Conservation (phyloP, 1,140 invertebrate genomes). For the Apis laboriosa region DNA sequence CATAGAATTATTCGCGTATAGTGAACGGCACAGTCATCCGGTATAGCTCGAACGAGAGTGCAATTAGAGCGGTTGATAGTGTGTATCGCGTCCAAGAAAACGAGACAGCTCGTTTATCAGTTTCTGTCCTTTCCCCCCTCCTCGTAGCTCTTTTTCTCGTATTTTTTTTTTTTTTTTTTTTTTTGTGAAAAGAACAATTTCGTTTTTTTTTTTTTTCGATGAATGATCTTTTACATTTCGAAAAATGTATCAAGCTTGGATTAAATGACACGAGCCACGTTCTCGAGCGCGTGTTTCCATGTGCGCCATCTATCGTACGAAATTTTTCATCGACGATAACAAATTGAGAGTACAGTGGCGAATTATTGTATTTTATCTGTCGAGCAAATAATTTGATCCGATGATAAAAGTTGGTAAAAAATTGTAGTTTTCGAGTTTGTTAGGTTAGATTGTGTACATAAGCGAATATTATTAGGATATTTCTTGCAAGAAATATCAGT, state of each 20-base stretch:
- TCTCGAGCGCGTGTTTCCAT: not conserved
- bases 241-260: too few species aligned
- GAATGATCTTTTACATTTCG: too few species aligned
- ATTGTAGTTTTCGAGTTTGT: too few species aligned
- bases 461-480: too few species aligned
- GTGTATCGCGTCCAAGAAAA: not conserved
- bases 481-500: too few species aligned
- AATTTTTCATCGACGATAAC: too few species aligned
- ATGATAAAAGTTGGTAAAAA: not conserved
- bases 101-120: not conserved
- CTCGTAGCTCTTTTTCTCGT: not conserved
- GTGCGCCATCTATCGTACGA: too few species aligned
- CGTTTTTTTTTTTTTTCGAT: not conserved
- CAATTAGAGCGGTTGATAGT: constrained; percentile 17
- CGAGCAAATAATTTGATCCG: not conserved
- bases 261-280: not conserved
- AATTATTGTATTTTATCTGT: not conserved
- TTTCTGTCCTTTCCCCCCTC: too few species aligned
- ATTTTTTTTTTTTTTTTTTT: not conserved
- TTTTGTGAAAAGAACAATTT: not conserved
- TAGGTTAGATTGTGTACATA: too few species aligned
- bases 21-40: constrained; percentile 35
- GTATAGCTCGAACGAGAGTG: constrained; percentile 1
- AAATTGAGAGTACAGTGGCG: not conserved
- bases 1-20: constrained; percentile 45